Conservation (phyloP, 2,888 invertebrate genomes). For the Cataglyphis albicans region DNA sequence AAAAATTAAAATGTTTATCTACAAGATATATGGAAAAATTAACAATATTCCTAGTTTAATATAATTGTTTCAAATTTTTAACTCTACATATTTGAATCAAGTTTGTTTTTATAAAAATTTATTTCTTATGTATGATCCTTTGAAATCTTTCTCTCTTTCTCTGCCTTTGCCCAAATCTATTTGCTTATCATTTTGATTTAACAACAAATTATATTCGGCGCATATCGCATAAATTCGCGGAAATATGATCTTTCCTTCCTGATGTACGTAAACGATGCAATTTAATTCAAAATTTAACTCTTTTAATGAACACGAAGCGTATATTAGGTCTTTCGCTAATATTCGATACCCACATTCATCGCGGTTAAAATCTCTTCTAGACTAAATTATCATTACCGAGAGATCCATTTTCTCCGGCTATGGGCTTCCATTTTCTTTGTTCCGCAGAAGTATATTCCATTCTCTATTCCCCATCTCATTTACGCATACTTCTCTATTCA, state of each 20-base stretch:
- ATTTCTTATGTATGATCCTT: not conserved
- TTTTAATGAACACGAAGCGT: constrained; percentile 58
- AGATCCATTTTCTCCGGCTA: constrained; percentile 46
- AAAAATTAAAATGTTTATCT: not conserved
- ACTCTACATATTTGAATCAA: not conserved
- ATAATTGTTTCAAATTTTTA: not conserved
- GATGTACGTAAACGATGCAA: constrained; percentile 9
- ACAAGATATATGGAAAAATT: not conserved
- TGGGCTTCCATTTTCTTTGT: constrained; percentile 64
- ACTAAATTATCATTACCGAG: constrained; percentile 64
- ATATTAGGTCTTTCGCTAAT: constrained; percentile 58
- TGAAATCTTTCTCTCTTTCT: not conserved
- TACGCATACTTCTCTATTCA: constrained; percentile 43
- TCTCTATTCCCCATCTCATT: constrained; percentile 61
- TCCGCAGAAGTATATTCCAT: constrained; percentile 36
- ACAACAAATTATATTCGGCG: too few relatives aligned
- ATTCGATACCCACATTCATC: constrained; percentile 33
- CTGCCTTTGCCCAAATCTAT: not conserved
- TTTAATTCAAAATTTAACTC: constrained; percentile 65
- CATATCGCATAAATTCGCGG: not conserved
- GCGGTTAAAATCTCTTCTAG: constrained; percentile 33
- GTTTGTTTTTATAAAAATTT: constrained; percentile 4
- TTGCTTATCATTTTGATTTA: not conserved
- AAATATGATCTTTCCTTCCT: constrained; percentile 37
- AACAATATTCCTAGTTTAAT: constrained; percentile 3